Percentiles rank a stretch among this genome's conserved stretches.
phyloP scores from a whole-genome alignment of 2,797 vertebrate species.

The Hemitrygon akajei region DNA sequence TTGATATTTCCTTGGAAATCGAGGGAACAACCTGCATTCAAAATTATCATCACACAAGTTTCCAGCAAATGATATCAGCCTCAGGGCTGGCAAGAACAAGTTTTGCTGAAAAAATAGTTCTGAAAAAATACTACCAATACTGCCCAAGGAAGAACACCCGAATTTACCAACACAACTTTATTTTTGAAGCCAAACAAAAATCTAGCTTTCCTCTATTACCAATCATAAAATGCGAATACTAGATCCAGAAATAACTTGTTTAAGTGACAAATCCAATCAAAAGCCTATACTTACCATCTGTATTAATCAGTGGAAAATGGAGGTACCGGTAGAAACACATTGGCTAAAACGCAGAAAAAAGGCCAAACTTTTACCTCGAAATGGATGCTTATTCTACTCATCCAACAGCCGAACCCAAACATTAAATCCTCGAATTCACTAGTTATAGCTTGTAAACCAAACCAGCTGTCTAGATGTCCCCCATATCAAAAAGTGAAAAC shows the following conservation, averaged over 20 bases:
- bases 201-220: not conserved
- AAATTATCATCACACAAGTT: not conserved
- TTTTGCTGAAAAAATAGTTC: not conserved
- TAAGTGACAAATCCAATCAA: not conserved
- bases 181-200: not conserved
- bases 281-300: not conserved
- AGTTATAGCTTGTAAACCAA: not conserved
- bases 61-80: not conserved
- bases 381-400: not conserved
- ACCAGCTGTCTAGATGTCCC: too few relatives aligned
- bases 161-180: not conserved
- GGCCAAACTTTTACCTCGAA: not conserved
- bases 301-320: not conserved
- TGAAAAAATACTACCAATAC: not conserved
- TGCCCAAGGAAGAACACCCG: not conserved
- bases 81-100: not conserved
- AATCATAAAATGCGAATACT: too few relatives aligned
- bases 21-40: not conserved
- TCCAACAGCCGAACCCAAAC: not conserved
- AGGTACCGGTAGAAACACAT: too few relatives aligned
- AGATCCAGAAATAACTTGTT: not conserved
- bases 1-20: too few relatives aligned
- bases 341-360: not conserved
- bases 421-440: not conserved
- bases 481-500: not conserved